Evolutionary conservation across 2,888 invertebrate species (phyloP).

Genomic region (Cepaea hortensis): DNA sequence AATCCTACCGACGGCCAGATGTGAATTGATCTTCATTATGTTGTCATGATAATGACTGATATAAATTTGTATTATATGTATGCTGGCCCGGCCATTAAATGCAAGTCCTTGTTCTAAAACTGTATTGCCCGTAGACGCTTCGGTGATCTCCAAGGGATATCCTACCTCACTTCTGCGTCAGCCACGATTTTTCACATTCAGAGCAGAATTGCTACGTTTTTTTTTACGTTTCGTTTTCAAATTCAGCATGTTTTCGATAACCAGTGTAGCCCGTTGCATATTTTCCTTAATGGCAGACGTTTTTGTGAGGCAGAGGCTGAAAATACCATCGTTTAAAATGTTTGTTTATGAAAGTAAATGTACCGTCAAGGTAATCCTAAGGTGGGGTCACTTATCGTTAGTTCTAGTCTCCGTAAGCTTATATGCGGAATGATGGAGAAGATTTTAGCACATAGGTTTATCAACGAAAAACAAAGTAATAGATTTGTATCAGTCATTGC

Average conservation of each 20-base stretch:
- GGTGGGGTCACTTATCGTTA: background rate
- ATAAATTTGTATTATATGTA: background rate
- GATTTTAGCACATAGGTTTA: constrained; percentile 19
- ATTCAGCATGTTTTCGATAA: too few species aligned
- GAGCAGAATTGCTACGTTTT: background rate
- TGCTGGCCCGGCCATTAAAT: background rate
- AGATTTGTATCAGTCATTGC: background rate
- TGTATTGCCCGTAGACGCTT: background rate
- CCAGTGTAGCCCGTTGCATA: background rate
- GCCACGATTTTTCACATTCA: background rate
- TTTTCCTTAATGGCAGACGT: background rate
- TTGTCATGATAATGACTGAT: background rate
- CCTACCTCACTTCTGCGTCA: constrained; percentile 18
- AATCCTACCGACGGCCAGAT: too few species aligned
- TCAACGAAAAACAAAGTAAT: background rate
- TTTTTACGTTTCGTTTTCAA: background rate
- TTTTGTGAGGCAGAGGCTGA: background rate
- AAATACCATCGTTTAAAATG: background rate
- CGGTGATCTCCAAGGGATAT: constrained; percentile 22
- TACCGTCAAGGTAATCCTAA: background rate
- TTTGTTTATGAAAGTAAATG: constrained; percentile 12
- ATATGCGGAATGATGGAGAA: background rate
- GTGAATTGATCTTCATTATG: background rate
- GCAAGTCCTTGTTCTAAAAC: background rate
- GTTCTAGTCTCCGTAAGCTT: background rate